Evolutionary conservation across 2,888 invertebrate species (phyloP), one percentile per base, ranked within the genome.

Genomic region (Geophilus truncorum): DNA sequence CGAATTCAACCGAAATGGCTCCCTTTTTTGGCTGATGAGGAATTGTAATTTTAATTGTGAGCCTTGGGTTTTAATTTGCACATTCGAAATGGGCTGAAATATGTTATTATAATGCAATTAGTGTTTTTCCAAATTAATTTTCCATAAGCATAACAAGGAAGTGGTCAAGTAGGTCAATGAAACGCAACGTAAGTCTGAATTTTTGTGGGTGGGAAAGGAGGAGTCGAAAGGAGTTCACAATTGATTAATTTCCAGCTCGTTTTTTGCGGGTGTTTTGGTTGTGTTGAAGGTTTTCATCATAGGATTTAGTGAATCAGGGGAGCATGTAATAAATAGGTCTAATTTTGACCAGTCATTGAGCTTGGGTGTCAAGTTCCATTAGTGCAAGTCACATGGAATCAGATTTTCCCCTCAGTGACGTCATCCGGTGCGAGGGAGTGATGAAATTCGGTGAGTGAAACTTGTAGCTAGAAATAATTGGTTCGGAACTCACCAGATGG

Each of bases 341-440:
- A 62, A 62, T 62, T 62, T 62, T 62, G 62, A 62, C 62, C 62
- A 62, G 62, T 62, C 62, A 62, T 62, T 62, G 62, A 62, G 62
- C 62, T 10, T 25, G 62, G 62, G 62, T 62, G 62, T 62, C 62
- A 62, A 23, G 12, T 62, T 62, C 25, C 25, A 62, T 62, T 62
- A 62, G 62, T 62, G 62, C 62, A 62, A 62, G 62, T 62, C 25
- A 62, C 25, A 62, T 25, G 28, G 23, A 62, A 62, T 28, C 62
- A 25, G 62, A 62, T 62, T 62, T 62, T 9, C 62, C 62, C 62
- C 45, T 45, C 2, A 45, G 45, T 62, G 25, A 25, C 25, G 23
- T 62, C 25, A 62, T 62, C 25, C 1, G 1, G 10, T n/a, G n/a
- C n/a, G n/a, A 62, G 62, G 28, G 62, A 28, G 62, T 62, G 62